Percentiles rank a stretch among this genome's conserved stretches.
phyloP scores from a whole-genome alignment of 2,797 vertebrate genomes.

The Characodon lateralis region DNA sequence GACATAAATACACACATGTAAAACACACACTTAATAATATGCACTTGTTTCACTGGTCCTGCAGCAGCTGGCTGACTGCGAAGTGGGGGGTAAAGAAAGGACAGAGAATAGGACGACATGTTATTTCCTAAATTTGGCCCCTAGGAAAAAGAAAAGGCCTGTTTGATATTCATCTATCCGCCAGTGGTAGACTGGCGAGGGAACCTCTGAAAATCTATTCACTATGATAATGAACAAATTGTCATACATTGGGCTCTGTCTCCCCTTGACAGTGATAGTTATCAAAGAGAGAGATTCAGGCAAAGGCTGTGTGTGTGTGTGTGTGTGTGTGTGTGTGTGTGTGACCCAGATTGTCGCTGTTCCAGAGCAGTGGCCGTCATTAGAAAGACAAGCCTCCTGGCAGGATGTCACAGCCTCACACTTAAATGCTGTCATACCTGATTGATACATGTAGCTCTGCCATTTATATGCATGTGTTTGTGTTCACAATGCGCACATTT shows the following conservation, averaged over 20 bases:
- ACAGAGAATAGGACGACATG: conserved; percentile 73
- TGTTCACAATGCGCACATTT: background rate
- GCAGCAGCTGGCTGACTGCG: conserved; percentile 15
- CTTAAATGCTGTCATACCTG: conserved; percentile 84
- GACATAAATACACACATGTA: conserved; percentile 23
- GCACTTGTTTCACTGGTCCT: conserved; percentile 80
- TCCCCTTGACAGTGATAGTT: conserved; percentile 86
- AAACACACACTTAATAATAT: conserved; percentile 66
- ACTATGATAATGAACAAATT: conserved; percentile 86
- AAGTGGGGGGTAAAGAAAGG: conserved; percentile 13
- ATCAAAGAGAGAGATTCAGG: conserved; percentile 84
- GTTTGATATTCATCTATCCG: conserved; percentile 86
- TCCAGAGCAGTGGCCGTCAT: conserved; percentile 85
- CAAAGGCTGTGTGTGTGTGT: conserved; percentile 47
- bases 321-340: conserved; percentile 34
- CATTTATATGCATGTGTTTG: conserved; percentile 12
- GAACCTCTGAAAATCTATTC: conserved; percentile 87
- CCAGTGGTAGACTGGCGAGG: conserved; percentile 81
- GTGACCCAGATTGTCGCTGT: conserved; percentile 65
- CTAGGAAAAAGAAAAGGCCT: conserved; percentile 81
- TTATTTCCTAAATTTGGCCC: conserved; percentile 84
- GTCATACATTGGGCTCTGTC: conserved; percentile 86
- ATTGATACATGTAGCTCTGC: conserved; percentile 78
- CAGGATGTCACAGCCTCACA: conserved; percentile 81
- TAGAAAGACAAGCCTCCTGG: conserved; percentile 87